phyloP scores from a whole-genome alignment of 2,113 vertebrate species.

The Pluvianellus socialis region DNA sequence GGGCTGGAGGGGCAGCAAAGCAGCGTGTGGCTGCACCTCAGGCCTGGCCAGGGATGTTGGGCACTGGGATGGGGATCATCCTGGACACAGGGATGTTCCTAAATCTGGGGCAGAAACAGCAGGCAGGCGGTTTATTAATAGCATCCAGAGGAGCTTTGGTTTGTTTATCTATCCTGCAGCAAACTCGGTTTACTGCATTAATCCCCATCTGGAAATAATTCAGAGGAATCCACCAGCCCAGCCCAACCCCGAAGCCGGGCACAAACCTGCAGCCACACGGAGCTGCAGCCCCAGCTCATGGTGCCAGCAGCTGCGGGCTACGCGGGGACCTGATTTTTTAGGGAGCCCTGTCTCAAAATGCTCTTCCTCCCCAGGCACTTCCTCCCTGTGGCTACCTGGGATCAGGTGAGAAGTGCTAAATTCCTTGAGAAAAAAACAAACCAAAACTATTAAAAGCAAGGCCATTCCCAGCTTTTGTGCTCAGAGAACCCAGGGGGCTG shows the following conservation, averaged over 20 bases:
- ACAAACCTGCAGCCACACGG: background rate
- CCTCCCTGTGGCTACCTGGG: background rate
- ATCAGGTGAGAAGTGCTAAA: background rate
- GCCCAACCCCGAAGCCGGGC: background rate
- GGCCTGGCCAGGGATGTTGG: background rate
- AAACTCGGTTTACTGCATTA: slow-evolving; percentile 27
- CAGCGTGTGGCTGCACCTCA: background rate
- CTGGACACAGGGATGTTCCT: background rate
- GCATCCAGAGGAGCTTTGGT: slow-evolving; percentile 34
- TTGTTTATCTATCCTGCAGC: slow-evolving; percentile 51
- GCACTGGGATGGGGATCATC: no score
- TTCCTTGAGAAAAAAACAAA: background rate
- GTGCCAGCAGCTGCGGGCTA: background rate
- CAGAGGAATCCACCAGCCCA: slow-evolving; percentile 37
- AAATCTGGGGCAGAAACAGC: background rate
- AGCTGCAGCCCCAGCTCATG: background rate
- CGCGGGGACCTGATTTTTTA: background rate
- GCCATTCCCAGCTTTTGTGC: background rate
- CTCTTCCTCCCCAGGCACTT: background rate
- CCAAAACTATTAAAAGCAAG: background rate
- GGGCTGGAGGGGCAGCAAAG: background rate
- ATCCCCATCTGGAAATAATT: slow-evolving; percentile 68
- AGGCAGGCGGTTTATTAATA: slow-evolving; percentile 34
- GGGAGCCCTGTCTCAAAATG: background rate
- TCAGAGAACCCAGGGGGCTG: background rate